Evolutionary conservation across 2,113 vertebrate species (phyloP).

Genomic region (Alethe diademata): DNA sequence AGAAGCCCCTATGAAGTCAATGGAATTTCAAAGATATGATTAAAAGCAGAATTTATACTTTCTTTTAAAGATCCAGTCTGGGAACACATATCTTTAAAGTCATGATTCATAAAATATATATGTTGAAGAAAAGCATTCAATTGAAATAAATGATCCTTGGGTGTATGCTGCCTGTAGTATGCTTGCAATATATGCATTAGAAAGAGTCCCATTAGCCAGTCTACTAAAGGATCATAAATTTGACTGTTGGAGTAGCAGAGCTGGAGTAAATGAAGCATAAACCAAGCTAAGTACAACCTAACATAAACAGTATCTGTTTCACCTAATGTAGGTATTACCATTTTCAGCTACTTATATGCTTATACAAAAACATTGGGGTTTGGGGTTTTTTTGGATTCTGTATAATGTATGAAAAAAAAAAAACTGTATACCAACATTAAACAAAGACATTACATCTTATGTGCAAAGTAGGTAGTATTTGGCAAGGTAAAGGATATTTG

Average conservation of each 20-base stretch:
- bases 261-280: background rate
- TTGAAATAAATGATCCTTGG: slow-evolving; percentile 21
- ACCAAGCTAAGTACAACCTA: background rate
- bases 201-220: background rate
- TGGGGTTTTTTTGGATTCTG: accelerated
- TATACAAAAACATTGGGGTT: background rate
- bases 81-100: background rate
- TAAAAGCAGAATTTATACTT: background rate
- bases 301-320: background rate
- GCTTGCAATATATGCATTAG: background rate
- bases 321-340: background rate
- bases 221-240: background rate
- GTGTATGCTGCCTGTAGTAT: background rate
- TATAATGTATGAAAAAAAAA: background rate
- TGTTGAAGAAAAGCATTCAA: background rate
- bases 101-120: background rate
- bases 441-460: background rate
- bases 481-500: background rate
- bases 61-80: background rate
- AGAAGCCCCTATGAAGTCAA: background rate
- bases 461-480: background rate
- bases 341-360: background rate
- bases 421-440: background rate
- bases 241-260: background rate
- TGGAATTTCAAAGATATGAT: background rate